phyloP scores from a whole-genome alignment of 2,797 vertebrate species.

The Phrynocephalus vlangalii region DNA sequence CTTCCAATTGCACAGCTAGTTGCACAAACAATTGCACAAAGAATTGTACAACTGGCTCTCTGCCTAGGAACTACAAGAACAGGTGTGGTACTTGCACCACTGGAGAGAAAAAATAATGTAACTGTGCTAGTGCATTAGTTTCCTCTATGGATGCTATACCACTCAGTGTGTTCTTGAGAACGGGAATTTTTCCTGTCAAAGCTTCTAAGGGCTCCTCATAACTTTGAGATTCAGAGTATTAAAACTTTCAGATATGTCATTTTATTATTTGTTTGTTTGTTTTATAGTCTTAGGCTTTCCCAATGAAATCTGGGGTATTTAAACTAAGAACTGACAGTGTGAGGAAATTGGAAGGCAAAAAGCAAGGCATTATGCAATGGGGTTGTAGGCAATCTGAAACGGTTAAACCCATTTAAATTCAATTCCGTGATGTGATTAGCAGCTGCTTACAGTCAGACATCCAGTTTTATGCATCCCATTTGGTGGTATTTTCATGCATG shows the following conservation, averaged over 20 bases:
- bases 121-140: background rate
- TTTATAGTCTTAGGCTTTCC: background rate
- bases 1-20: background rate
- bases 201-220: background rate
- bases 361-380: constrained; percentile 38
- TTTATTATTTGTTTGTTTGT: background rate
- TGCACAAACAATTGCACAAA: background rate
- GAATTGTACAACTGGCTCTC: background rate
- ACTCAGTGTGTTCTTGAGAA: background rate
- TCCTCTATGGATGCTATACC: background rate
- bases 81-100: no score
- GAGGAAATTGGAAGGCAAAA: constrained; percentile 38
- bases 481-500: constrained; percentile 40
- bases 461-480: constrained; percentile 40
- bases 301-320: background rate
- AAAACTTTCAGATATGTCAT: background rate
- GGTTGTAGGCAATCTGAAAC: constrained; percentile 36
- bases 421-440: constrained; percentile 46
- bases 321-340: background rate
- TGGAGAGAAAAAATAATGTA: background rate
- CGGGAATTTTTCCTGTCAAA: background rate
- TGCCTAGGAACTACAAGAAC: background rate
- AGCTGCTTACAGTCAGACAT: constrained; percentile 44
- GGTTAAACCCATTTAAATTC: constrained; percentile 50
- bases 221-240: background rate